Evolutionary conservation across 2,113 vertebrate species (phyloP).

Genomic region (Dicentrarchus labrax): DNA sequence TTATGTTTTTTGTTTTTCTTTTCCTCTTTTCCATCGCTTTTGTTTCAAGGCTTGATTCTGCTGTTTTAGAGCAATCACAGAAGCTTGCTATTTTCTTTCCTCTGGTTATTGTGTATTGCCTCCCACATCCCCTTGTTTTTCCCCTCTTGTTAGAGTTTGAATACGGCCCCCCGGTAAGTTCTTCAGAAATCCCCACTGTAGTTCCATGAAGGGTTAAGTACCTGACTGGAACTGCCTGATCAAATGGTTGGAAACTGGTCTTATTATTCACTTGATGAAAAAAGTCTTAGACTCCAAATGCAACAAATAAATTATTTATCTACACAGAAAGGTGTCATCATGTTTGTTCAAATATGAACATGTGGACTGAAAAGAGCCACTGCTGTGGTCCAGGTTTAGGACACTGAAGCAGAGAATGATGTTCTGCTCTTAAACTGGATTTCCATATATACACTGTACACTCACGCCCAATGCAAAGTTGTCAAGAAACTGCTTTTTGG

Average conservation of each 20-base stretch:
- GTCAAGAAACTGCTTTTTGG: constrained; percentile 29
- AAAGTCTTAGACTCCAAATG: constrained; percentile 65
- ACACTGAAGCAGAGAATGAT: constrained; percentile 35
- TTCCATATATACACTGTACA: constrained; percentile 56
- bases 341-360: constrained; percentile 27
- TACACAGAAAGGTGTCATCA: constrained; percentile 32
- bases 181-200: constrained; percentile 27
- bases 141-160: constrained; percentile 40
- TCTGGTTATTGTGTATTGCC: constrained; percentile 72
- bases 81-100: constrained; percentile 44
- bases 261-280: constrained; percentile 40
- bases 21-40: constrained; percentile 33
- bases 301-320: constrained; percentile 14
- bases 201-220: constrained; percentile 6
- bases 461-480: constrained; percentile 18
- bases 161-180: constrained; percentile 19
- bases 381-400: constrained; percentile 31
- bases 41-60: constrained; percentile 51
- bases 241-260: constrained; percentile 55
- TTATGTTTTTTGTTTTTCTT: constrained; percentile 19
- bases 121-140: constrained; percentile 50
- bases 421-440: constrained; percentile 67
- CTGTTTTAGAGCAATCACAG: constrained; percentile 61
- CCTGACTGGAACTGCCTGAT: constrained; percentile 42
- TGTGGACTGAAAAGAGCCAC: constrained; percentile 11